Evolutionary conservation across 2,113 vertebrate genomes (phyloP).

Genomic region (Sapajus apella): DNA sequence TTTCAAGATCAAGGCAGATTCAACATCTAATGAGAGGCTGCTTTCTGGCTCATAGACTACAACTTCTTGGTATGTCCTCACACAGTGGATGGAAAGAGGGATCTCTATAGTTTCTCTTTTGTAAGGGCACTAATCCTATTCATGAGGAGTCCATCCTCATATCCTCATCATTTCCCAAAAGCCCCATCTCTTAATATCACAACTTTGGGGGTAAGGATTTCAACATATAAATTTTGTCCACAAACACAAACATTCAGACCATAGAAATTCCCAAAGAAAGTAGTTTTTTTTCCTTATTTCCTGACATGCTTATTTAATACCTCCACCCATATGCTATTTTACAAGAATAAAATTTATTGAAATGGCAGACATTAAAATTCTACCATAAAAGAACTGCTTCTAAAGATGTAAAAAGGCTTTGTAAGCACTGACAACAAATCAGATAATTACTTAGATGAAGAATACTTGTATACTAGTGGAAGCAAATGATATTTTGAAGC

Average conservation of each 20-base stretch:
- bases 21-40: background rate
- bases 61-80: background rate
- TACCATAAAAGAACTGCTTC: background rate
- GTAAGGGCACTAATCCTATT: background rate
- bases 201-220: background rate
- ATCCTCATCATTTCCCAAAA: background rate
- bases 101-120: background rate
- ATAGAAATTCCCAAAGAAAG: background rate
- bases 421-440: background rate
- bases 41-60: background rate
- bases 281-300: slow-evolving; percentile 11
- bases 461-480: background rate
- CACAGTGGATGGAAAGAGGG: background rate
- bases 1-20: background rate
- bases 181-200: background rate
- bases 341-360: slow-evolving; percentile 10
- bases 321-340: background rate
- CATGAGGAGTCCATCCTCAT: background rate
- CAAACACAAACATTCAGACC: background rate
- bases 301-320: background rate
- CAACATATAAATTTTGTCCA: background rate
- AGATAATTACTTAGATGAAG: background rate
- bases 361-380: slow-evolving; percentile 15
- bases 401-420: background rate
- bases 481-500: background rate